These are phyloP conservation scores for Pteropus alecto DNA, from an alignment of 2,113 vertebrate genomes.

Conservation along the genomic window DNA sequence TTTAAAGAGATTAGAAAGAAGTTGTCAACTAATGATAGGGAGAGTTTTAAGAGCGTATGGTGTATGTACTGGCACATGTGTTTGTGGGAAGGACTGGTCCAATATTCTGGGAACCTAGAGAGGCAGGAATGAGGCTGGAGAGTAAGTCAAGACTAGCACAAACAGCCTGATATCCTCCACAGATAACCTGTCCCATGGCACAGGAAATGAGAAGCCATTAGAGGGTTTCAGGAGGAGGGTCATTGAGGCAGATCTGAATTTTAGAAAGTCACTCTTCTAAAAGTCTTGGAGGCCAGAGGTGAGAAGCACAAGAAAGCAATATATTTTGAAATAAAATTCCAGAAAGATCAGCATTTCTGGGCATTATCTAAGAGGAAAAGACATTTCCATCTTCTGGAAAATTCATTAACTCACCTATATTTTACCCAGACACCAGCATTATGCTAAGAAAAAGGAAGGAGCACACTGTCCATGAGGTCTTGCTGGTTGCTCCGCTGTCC, in stretches of 20 bases:
- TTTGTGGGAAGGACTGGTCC: neutral
- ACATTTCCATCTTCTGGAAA: neutral
- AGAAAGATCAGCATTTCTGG: neutral
- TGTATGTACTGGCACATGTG: neutral
- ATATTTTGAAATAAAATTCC: slow-evolving; percentile 10
- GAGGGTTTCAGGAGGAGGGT: neutral
- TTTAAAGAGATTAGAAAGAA: neutral
- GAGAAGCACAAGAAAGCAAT: neutral
- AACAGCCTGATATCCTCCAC: neutral
- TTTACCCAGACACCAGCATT: neutral
- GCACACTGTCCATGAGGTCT: neutral
- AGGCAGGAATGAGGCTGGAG: neutral
- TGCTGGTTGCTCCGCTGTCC: accelerated
- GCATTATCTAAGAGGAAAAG: neutral
- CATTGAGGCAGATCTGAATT: neutral
- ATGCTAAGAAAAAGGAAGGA: neutral
- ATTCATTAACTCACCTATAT: neutral
- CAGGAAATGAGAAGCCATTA: neutral
- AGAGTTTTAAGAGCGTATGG: neutral
- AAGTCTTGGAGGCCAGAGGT: neutral
- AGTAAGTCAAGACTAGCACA: neutral
- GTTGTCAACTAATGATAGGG: neutral
- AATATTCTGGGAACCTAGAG: neutral
- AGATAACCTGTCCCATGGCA: neutral
- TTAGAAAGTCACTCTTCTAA: neutral